Evolutionary conservation across 2,797 vertebrate species (phyloP), one percentile per base, ranked within the genome.

Genomic region (Hypotaenidia philippensis): DNA sequence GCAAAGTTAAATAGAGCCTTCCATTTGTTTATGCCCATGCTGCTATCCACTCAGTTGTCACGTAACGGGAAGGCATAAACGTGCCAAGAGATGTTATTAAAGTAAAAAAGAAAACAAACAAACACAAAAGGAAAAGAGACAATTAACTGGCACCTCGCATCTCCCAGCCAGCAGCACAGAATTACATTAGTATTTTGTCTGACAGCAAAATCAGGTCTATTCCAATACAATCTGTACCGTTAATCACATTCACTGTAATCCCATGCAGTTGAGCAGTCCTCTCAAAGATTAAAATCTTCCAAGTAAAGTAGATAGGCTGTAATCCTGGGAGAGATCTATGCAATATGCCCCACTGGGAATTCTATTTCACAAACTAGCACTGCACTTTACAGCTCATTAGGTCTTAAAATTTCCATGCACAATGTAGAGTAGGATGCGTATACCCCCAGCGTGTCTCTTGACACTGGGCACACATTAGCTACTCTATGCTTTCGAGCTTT

Each of bases 91-190:
- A 69, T 40, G n/a, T 83, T 90, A 90, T 79, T 86, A 84, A 81
- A 81, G 11, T 50, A 81, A 78, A 86, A 91, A 81, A 56, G 61
- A 83, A 93, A 72, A 81, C 41, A 93, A 95, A 86, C 50, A 84
- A 55, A 84, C 29, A 68, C 40, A 63, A 71, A 77, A 72, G 21
- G 44, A 80, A 75, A 21, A 2, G 6, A 61, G 66, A 45, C 64
- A 87, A 93, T 83, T 92, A 94, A 94, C 21, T 90, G 78, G 60
- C 68, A 52, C 63, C 44, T 84, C 7, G 0, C 20, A 70, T 77
- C 47, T 89, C 70, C 21, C 77, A 94, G 56, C 31, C 36, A 84
- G 75, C 21, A 52, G 70, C 53, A 75, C 25, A 52, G 38, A 89
- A 91, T 49, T 84, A 76, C 38, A 44, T 64, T 5, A 32, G 63